These are phyloP conservation scores for Bos javanicus DNA, from an alignment of 2,113 vertebrate species.

Conservation along the genomic window DNA sequence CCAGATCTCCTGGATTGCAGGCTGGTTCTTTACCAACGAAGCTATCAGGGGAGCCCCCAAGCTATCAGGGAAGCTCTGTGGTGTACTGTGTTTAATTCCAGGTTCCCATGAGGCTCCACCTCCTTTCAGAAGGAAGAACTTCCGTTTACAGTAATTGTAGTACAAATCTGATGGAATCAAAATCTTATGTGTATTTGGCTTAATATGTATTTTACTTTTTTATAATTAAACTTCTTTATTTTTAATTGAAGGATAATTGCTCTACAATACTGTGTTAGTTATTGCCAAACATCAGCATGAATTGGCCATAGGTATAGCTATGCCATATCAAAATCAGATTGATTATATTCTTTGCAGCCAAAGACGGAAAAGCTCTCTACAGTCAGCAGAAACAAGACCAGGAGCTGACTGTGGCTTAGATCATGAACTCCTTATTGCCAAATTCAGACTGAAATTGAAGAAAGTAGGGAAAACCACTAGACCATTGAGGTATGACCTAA, in stretches of 20 bases:
- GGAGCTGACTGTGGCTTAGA: too few species aligned
- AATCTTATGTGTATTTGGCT: neutral
- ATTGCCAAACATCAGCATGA: neutral
- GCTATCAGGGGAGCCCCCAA: neutral
- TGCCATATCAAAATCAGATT: too few species aligned
- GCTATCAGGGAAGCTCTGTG: neutral
- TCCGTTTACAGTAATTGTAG: neutral
- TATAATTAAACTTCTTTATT: neutral
- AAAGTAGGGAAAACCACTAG: too few species aligned
- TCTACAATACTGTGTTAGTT: rapidly evolving
- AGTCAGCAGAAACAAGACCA: too few species aligned
- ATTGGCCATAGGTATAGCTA: neutral
- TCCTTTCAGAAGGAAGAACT: neutral
- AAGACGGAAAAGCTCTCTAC: too few species aligned
- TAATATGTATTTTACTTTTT: neutral
- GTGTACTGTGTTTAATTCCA: neutral
- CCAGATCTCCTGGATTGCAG: neutral
- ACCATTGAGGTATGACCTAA: too few species aligned
- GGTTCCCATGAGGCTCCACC: neutral
- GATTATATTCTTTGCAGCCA: too few species aligned
- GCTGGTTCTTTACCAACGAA: neutral
- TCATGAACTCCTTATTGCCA: too few species aligned
- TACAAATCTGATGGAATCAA: neutral
- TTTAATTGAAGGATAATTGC: neutral
- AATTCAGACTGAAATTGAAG: too few species aligned